phyloP scores from a whole-genome alignment of 2,888 invertebrate genomes.

The Sisyra nigra region DNA sequence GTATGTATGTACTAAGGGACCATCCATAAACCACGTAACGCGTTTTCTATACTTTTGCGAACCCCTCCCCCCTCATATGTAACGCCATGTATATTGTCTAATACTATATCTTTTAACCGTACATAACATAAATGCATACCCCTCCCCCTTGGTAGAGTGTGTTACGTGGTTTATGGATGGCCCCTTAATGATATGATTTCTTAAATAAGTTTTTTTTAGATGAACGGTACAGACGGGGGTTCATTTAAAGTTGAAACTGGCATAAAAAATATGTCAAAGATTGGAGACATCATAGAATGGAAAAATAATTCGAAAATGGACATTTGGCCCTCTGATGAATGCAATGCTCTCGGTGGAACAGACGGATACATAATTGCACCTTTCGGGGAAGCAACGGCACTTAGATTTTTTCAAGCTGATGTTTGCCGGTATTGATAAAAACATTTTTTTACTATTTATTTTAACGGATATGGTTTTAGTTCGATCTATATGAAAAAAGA shows the following conservation, averaged over 20 bases:
- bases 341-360: constrained; percentile 36
- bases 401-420: constrained; percentile 36
- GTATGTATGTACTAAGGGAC: constrained; percentile 26
- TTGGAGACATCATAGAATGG: constrained; percentile 32
- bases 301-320: constrained; percentile 22
- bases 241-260: constrained; percentile 39
- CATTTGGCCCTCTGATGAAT: constrained; percentile 29
- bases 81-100: too few species aligned
- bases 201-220: too few species aligned
- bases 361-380: constrained; percentile 39
- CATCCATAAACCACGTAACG: too few species aligned
- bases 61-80: too few species aligned
- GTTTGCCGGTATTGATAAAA: constrained; percentile 33
- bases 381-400: constrained; percentile 24
- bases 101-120: too few species aligned
- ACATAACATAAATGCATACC: too few species aligned
- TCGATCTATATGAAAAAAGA: background rate
- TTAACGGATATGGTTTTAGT: background rate
- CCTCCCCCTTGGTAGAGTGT: too few species aligned
- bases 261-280: constrained; percentile 29
- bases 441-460: background rate
- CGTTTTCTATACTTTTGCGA: too few species aligned
- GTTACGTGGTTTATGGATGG: too few species aligned
- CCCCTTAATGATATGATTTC: too few species aligned
- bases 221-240: constrained; percentile 34